Conservation (phyloP, 1,140 invertebrate genomes). For the Calliopsis andreniformis region DNA sequence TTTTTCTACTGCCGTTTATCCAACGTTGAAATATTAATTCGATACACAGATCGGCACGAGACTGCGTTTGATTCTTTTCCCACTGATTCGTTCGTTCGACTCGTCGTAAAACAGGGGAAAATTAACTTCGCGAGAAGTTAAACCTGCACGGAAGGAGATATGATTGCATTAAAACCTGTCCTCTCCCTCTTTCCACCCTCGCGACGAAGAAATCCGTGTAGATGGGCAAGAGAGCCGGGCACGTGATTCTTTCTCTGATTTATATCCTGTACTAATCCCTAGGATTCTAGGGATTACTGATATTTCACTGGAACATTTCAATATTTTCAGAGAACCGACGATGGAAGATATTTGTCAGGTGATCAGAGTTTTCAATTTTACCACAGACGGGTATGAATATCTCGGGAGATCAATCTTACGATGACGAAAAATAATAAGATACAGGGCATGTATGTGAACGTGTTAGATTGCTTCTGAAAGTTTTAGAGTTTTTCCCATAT, state of each 20-base stretch:
- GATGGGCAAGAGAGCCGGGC: neutral
- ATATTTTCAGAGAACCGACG: neutral
- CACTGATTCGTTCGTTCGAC: neutral
- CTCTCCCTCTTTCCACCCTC: too few species aligned
- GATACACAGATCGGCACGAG: neutral
- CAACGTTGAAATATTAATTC: neutral
- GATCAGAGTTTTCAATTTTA: neutral
- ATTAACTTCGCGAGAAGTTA: constrained; percentile 32
- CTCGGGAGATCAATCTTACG: too few species aligned
- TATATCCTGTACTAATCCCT: neutral
- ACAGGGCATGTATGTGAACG: too few species aligned
- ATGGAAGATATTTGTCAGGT: neutral
- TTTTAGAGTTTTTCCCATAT: too few species aligned
- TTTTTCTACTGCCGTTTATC: too few species aligned
- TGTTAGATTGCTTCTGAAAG: too few species aligned
- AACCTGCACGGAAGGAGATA: constrained; percentile 18
- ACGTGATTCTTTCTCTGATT: constrained; percentile 28
- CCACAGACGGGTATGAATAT: neutral
- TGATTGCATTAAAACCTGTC: constrained; percentile 31
- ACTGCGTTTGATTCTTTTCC: neutral
- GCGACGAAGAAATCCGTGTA: constrained; percentile 22
- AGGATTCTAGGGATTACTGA: neutral
- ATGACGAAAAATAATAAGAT: neutral
- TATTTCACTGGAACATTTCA: neutral
- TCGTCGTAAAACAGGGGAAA: neutral